Percentiles rank a stretch among this genome's conserved stretches.
These are phyloP conservation scores for Aspidiotus destructor DNA, from an alignment of 2,888 invertebrate genomes.

Conservation along the genomic window DNA sequence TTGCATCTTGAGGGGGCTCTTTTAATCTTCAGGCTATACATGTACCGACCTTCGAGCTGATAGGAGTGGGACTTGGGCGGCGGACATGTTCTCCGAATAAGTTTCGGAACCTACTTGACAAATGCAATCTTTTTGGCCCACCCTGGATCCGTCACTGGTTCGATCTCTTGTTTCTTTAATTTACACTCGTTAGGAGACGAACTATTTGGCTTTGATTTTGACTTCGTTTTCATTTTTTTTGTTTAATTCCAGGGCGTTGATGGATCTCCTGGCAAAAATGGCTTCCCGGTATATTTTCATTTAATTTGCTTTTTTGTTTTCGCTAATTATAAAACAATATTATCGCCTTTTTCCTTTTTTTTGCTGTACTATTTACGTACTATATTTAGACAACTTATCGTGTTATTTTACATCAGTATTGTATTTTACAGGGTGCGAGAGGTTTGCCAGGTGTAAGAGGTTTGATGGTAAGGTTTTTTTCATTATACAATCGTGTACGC, in stretches of 20 bases:
- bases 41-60: too few relatives aligned
- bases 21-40: too few relatives aligned
- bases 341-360: constrained; percentile 18
- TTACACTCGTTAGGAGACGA: too few relatives aligned
- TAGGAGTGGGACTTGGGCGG: too few relatives aligned
- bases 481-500: too few relatives aligned
- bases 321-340: constrained; percentile 1
- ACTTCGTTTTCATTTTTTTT: constrained; percentile 34
- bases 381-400: not conserved
- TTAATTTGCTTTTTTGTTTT: constrained; percentile 16
- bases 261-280: constrained; percentile 76
- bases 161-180: too few relatives aligned
- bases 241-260: constrained; percentile 58
- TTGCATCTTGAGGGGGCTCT: too few relatives aligned
- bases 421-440: constrained; percentile 55
- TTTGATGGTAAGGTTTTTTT: constrained; percentile 54
- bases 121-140: too few relatives aligned
- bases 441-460: constrained; percentile 66
- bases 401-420: not conserved
- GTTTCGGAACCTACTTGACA: too few relatives aligned
- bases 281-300: constrained; percentile 66
- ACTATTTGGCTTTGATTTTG: too few relatives aligned
- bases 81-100: too few relatives aligned
- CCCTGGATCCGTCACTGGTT: too few relatives aligned
- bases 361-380: not conserved